Percentiles rank a stretch among this genome's conserved stretches.
These are phyloP conservation scores for Mamestra brassicae DNA, from an alignment of 2,888 invertebrate genomes.

Conservation along the genomic window DNA sequence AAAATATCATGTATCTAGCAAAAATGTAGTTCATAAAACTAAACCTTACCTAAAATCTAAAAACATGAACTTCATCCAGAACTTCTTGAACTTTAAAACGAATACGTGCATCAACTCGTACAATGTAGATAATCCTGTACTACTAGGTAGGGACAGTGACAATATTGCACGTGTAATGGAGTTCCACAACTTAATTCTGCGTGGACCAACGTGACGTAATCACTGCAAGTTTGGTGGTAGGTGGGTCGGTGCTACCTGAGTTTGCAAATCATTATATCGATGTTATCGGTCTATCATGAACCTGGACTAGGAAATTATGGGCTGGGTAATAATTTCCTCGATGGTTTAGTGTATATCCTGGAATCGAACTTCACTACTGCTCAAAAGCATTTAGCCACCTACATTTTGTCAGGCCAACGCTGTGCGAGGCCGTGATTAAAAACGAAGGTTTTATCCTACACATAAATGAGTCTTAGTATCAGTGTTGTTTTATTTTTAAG, in stretches of 20 bases:
- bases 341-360: background rate
- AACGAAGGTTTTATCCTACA: too few species aligned
- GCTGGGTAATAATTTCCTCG: background rate
- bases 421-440: too few species aligned
- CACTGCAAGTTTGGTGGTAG: background rate
- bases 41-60: background rate
- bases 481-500: too few species aligned
- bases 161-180: conserved; percentile 53
- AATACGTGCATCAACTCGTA: conserved; percentile 8
- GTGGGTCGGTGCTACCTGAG: background rate
- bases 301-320: background rate
- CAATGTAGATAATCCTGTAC: conserved; percentile 55
- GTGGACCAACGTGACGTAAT: conserved; percentile 28
- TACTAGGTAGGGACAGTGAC: background rate
- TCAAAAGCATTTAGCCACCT: too few species aligned
- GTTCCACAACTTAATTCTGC: conserved; percentile 51
- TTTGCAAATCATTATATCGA: background rate
- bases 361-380: too few species aligned
- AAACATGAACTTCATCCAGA: background rate
- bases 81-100: conserved; percentile 25
- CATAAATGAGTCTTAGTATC: too few species aligned
- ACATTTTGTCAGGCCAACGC: too few species aligned
- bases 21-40: background rate
- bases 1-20: background rate
- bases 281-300: background rate